Evolutionary conservation across 2,113 vertebrate genomes (phyloP).

Genomic region (Laticauda colubrina): DNA sequence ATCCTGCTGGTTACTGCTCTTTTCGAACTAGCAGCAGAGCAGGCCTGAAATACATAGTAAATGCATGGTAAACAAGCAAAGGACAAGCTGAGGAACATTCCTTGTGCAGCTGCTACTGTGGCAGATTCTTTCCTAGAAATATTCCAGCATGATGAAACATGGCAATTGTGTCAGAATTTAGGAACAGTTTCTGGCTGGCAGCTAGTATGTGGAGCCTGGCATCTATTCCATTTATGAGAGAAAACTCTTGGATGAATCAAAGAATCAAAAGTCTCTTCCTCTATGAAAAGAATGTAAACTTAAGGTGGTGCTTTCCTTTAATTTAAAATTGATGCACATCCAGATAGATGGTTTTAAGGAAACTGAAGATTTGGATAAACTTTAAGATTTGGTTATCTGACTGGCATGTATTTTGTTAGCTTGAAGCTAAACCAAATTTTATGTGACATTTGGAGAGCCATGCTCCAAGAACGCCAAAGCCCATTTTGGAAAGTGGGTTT

Average conservation of each 20-base stretch:
- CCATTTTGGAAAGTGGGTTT: not conserved
- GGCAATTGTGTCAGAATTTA: not conserved
- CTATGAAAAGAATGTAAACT: not conserved
- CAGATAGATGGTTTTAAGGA: not conserved
- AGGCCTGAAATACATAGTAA: not conserved
- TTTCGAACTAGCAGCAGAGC: not conserved
- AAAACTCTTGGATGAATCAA: not conserved
- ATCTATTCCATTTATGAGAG: not conserved
- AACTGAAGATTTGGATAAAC: not conserved
- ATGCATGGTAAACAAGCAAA: not conserved
- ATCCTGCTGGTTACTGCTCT: no score
- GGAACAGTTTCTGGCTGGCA: not conserved
- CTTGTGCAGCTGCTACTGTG: not conserved
- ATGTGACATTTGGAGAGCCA: not conserved
- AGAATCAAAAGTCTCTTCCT: not conserved
- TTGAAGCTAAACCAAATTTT: not conserved
- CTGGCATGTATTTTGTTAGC: not conserved
- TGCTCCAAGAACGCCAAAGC: not conserved
- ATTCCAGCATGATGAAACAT: not conserved
- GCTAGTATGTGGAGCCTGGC: not conserved
- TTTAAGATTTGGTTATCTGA: not conserved
- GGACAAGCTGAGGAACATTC: not conserved
- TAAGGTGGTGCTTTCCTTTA: not conserved
- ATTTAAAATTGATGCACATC: not conserved
- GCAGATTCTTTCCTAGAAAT: not conserved